Percentiles rank a stretch among this genome's conserved stretches.
phyloP scores from a whole-genome alignment of 2,888 invertebrate genomes.

The Xestia rhomboidea region DNA sequence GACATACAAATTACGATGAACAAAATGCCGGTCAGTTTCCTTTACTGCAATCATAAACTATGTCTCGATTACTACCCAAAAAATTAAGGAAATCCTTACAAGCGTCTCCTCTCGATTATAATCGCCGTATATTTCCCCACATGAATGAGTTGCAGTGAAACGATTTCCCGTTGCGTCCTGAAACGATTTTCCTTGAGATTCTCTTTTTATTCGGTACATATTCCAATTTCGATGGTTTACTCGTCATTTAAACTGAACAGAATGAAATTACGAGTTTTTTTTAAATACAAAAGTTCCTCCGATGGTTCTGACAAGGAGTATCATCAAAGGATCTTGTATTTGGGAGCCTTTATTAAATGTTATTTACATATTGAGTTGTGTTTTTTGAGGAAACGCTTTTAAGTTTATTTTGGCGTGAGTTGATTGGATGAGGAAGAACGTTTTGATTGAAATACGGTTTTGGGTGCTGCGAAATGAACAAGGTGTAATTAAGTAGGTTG shows the following conservation, averaged over 20 bases:
- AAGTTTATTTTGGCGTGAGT: conserved; percentile 7
- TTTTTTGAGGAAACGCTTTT: conserved; percentile 23
- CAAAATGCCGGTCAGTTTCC: background rate
- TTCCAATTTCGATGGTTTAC: conserved; percentile 66
- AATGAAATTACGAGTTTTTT: conserved; percentile 63
- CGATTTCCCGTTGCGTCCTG: conserved; percentile 69
- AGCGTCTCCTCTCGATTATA: conserved; percentile 9
- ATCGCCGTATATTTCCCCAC: conserved; percentile 56
- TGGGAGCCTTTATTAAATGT: conserved; percentile 34
- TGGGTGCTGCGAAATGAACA: background rate
- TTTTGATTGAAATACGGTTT: conserved; percentile 7
- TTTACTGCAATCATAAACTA: background rate
- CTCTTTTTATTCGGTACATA: conserved; percentile 63
- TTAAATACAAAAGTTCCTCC: conserved; percentile 34
- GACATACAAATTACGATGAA: too few species aligned
- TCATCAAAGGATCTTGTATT: conserved; percentile 44
- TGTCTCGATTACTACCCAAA: background rate
- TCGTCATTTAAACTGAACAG: conserved; percentile 66
- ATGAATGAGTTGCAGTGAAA: conserved; percentile 72
- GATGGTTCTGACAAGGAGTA: conserved; percentile 32
- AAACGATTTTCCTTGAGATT: conserved; percentile 71
- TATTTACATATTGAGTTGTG: conserved; percentile 37
- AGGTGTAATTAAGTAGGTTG: background rate
- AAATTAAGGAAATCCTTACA: background rate
- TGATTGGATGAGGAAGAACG: conserved; percentile 28